A percentile compares a stretch with the other conserved stretches of the same genome.
phyloP scores from a whole-genome alignment of 2,797 vertebrate species.

The Cryptoprocta ferox region DNA sequence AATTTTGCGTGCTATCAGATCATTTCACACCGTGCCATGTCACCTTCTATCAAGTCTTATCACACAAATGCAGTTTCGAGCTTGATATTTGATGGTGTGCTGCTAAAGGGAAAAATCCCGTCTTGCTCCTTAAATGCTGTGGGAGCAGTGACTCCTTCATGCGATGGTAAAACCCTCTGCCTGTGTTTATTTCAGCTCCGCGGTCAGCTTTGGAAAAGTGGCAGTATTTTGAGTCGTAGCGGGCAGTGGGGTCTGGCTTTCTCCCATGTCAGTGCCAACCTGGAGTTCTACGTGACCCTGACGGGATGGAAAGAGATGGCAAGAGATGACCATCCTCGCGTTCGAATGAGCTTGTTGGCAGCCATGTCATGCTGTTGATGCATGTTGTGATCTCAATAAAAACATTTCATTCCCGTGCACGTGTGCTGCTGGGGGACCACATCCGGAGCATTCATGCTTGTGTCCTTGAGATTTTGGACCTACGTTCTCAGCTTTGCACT shows the following conservation, averaged over 20 bases:
- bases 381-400: not conserved
- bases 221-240: too few relatives aligned
- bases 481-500: not conserved
- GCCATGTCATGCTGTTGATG: accelerated
- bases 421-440: not conserved
- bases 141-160: not conserved
- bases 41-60: slow-evolving; percentile 44
- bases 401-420: accelerated
- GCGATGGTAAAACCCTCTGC: not conserved
- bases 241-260: not conserved
- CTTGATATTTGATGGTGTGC: not conserved
- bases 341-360: not conserved
- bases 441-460: accelerated
- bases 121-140: slow-evolving; percentile 37
- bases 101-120: slow-evolving; percentile 7
- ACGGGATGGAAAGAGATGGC: not conserved
- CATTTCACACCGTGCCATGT: slow-evolving; percentile 73
- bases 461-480: not conserved
- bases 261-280: not conserved
- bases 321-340: accelerated
- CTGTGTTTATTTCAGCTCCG: not conserved
- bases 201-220: not conserved
- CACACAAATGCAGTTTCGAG: not conserved
- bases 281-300: not conserved
- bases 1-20: slow-evolving; percentile 74